These are phyloP conservation scores for Belgica antarctica DNA, from an alignment of 2,888 invertebrate species.

Conservation along the genomic window DNA sequence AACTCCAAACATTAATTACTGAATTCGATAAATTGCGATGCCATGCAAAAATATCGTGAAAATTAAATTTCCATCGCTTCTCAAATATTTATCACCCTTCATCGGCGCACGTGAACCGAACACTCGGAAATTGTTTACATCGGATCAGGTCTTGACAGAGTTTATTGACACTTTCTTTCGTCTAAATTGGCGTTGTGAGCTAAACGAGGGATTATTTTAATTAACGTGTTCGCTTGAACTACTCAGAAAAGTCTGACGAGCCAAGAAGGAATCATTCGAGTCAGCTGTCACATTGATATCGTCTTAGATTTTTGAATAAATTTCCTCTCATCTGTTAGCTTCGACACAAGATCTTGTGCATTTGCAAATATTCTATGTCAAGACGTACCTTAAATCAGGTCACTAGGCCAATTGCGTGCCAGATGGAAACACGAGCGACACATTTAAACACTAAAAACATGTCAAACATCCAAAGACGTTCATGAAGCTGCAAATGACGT, in stretches of 20 bases:
- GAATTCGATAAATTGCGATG: neutral
- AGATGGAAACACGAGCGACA: neutral
- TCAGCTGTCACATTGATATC: no score
- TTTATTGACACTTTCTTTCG: conserved; percentile 3
- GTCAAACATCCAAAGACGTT: neutral
- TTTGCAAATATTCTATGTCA: conserved; percentile 1
- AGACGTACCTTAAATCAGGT: neutral
- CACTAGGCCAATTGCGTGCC: neutral
- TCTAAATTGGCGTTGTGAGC: neutral
- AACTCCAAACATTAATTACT: no score
- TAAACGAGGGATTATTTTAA: no score
- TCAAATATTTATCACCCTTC: neutral
- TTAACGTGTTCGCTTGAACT: no score
- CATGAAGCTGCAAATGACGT: neutral
- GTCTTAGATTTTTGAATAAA: no score
- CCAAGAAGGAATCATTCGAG: no score
- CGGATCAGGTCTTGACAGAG: neutral
- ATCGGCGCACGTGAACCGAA: neutral
- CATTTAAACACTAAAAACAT: neutral
- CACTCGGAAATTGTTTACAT: neutral
- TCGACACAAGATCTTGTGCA: no score
- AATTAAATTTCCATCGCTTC: neutral
- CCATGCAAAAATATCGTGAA: neutral
- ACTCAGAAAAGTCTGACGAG: no score
- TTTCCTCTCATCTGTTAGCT: no score